These are phyloP conservation scores for Pithys albifrons DNA, from an alignment of 2,113 vertebrate genomes.

Conservation along the genomic window DNA sequence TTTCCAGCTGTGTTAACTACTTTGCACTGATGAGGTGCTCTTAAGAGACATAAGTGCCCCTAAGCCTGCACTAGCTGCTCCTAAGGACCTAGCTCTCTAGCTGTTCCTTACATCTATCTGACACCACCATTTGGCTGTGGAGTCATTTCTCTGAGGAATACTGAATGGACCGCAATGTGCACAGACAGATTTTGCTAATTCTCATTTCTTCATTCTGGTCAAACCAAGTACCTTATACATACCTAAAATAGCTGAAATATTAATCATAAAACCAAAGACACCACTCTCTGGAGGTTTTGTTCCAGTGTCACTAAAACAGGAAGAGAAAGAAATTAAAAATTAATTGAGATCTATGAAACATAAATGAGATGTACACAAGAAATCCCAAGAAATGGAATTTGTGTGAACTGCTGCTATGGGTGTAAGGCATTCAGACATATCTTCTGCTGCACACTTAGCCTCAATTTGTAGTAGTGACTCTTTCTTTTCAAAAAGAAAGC, in stretches of 20 bases:
- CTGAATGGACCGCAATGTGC: not conserved
- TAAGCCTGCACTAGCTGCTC: not conserved
- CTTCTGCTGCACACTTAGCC: not conserved
- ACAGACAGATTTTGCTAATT: not conserved
- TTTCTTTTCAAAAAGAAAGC: not conserved
- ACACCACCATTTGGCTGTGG: not conserved
- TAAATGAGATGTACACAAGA: not conserved
- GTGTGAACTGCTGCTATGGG: not conserved
- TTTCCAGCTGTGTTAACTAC: not conserved
- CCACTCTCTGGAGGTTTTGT: conserved; percentile 90
- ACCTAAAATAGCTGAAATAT: conserved; percentile 90
- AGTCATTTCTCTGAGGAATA: not conserved
- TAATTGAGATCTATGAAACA: not conserved
- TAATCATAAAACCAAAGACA: conserved; percentile 94
- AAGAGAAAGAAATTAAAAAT: conserved; percentile 35
- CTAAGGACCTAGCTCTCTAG: not conserved
- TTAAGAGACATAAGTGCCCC: not conserved
- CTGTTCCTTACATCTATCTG: not conserved
- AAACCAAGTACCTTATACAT: conserved; percentile 26
- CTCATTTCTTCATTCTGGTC: not conserved
- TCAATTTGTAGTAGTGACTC: not conserved
- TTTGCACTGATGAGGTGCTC: not conserved
- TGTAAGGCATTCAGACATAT: not conserved
- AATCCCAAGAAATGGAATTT: not conserved
- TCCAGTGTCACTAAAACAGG: conserved; percentile 84